A percentile compares a stretch with the other conserved stretches of the same genome.
Evolutionary conservation across 35 echinoderm and acorn worm species (phyloP).

Genomic region (Heliocidaris erythrogramma): DNA sequence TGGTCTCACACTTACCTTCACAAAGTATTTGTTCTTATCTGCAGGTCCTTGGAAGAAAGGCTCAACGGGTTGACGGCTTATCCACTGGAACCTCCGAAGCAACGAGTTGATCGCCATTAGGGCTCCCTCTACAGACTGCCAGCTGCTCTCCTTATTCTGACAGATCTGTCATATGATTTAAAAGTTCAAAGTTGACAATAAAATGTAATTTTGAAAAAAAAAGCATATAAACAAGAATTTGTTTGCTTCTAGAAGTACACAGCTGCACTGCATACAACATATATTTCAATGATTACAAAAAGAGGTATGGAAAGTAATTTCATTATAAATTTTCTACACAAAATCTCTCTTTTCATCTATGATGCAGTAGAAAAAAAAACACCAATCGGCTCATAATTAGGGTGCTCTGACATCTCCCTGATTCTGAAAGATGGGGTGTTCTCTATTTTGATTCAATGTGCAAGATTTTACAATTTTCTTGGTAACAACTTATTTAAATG

Average conservation of each 20-base stretch:
- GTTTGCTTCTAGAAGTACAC: not conserved
- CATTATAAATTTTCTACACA: too few species aligned
- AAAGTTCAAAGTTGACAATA: not conserved
- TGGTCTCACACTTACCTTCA: conserved; percentile 75
- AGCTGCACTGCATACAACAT: not conserved
- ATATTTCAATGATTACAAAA: too few species aligned
- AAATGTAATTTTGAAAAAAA: too few species aligned
- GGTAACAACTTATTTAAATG: too few species aligned
- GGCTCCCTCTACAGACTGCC: conserved; percentile 94
- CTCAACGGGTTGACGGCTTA: conserved; percentile 52
- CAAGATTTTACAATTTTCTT: too few species aligned
- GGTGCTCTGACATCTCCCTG: too few species aligned
- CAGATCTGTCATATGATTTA: conserved; percentile 71
- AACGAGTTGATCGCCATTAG: conserved; percentile 87
- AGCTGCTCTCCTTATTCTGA: conserved; percentile 69
- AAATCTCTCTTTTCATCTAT: too few species aligned
- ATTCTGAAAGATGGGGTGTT: not conserved
- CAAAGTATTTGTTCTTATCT: conserved; percentile 63
- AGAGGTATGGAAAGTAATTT: too few species aligned
- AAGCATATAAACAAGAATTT: not conserved
- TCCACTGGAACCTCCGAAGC: conserved; percentile 89
- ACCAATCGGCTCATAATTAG: too few species aligned
- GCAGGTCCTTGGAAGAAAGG: conserved; percentile 39
- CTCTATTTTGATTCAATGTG: too few species aligned
- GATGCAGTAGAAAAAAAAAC: too few species aligned